phyloP scores from a whole-genome alignment of 2,797 vertebrate genomes.

The Propithecus perrieri region DNA sequence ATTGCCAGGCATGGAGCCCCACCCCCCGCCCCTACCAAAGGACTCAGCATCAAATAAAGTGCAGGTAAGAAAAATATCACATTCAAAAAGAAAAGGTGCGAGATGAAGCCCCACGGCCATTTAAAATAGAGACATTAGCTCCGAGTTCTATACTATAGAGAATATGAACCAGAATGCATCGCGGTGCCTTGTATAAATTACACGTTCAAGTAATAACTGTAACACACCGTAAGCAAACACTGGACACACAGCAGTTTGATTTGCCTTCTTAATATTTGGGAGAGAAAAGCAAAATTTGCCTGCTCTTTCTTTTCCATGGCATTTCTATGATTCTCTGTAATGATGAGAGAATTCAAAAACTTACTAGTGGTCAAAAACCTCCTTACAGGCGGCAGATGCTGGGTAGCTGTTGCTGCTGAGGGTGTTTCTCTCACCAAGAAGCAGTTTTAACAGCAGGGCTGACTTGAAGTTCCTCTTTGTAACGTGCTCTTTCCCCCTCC shows the following conservation, averaged over 20 bases:
- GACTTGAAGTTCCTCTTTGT: background rate
- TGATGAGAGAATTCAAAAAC: background rate
- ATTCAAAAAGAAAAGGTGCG: background rate
- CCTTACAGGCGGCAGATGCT: background rate
- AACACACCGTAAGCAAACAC: background rate
- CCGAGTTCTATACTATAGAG: background rate
- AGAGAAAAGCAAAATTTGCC: background rate
- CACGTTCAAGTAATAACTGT: background rate
- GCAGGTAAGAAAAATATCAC: background rate
- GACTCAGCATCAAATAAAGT: background rate
- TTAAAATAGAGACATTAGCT: background rate
- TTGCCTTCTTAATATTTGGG: background rate
- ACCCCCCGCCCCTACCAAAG: accelerated
- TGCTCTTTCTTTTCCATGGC: background rate
- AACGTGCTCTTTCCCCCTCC: background rate
- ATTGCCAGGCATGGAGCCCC: background rate
- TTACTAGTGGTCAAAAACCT: background rate
- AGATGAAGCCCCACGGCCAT: background rate
- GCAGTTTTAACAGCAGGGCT: background rate
- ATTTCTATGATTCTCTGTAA: background rate
- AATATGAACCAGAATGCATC: background rate
- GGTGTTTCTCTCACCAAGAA: background rate
- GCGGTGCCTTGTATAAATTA: background rate
- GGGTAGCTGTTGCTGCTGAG: background rate
- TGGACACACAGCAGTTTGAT: background rate